Conservation (phyloP, 2,888 invertebrate species). For the Andrena bicolor region DNA sequence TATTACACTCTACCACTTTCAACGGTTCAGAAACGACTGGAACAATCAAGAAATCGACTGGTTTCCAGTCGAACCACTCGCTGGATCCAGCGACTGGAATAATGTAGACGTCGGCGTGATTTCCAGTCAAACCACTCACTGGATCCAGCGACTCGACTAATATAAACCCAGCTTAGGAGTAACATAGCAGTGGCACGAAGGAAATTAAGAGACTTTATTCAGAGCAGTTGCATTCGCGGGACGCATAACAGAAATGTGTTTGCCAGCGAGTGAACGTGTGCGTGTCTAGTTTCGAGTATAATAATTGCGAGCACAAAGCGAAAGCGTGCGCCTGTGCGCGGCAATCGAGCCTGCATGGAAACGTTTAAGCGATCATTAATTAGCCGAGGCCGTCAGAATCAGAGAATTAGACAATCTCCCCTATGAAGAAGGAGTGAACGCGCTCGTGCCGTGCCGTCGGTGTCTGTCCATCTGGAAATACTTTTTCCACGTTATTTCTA, state of each 20-base stretch:
- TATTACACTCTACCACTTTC: no score
- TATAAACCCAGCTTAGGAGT: no score
- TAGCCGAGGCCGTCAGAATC: background rate
- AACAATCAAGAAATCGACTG: no score
- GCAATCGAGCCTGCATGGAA: background rate
- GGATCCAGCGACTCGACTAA: no score
- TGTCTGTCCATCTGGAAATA: background rate
- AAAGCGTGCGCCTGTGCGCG: background rate
- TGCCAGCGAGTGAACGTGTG: background rate
- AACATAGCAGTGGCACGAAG: background rate
- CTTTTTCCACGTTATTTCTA: no score
- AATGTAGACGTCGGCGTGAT: no score
- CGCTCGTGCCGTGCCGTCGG: background rate
- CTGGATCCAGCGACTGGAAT: no score
- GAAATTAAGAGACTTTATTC: background rate
- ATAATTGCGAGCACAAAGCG: background rate
- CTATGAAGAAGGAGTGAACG: background rate
- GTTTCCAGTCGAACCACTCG: no score
- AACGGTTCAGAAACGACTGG: no score
- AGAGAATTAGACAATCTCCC: background rate
- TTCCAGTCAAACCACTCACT: no score
- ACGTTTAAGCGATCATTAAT: conserved; percentile 1
- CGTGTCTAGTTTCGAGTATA: background rate
- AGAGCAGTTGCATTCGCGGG: background rate
- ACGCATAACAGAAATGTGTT: background rate